Percentiles rank a stretch among this genome's conserved stretches.
phyloP scores from a whole-genome alignment of 2,888 invertebrate genomes.

The Myopa testacea region DNA sequence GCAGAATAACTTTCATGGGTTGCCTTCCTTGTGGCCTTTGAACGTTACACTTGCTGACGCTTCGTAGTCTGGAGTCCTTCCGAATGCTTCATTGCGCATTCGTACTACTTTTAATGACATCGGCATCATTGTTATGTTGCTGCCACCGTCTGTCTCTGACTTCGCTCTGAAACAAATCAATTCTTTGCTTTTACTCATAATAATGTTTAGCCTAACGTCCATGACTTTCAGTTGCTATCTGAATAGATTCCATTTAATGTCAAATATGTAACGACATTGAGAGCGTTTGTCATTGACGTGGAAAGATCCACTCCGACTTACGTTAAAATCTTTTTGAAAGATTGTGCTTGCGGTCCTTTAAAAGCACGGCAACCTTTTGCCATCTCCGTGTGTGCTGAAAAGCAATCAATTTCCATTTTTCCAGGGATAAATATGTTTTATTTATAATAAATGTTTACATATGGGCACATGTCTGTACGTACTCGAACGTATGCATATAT shows the following conservation, averaged over 20 bases:
- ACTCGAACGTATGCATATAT: too few species aligned
- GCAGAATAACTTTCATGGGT: too few species aligned
- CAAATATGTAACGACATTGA: not conserved
- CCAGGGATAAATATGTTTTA: not conserved
- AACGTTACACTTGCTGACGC: too few species aligned
- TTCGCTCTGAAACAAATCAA: not conserved
- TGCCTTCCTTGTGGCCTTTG: too few species aligned
- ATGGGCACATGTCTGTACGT: not conserved
- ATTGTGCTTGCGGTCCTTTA: not conserved
- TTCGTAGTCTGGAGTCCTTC: too few species aligned
- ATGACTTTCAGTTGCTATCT: not conserved
- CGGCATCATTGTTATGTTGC: not conserved
- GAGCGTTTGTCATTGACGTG: not conserved
- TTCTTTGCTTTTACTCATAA: not conserved
- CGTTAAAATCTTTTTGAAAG: not conserved
- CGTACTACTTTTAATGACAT: not conserved
- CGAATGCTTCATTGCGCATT: too few species aligned
- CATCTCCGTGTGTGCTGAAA: not conserved
- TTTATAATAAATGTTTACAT: not conserved
- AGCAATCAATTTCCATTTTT: not conserved
- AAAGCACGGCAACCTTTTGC: not conserved
- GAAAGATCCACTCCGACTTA: too few species aligned
- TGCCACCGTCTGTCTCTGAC: not conserved
- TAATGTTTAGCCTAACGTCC: not conserved
- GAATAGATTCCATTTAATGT: not conserved